Percentiles rank a stretch among this genome's conserved stretches.
Evolutionary conservation across 1,140 invertebrate genomes (phyloP).

Genomic region (Anastrepha obliqua): DNA sequence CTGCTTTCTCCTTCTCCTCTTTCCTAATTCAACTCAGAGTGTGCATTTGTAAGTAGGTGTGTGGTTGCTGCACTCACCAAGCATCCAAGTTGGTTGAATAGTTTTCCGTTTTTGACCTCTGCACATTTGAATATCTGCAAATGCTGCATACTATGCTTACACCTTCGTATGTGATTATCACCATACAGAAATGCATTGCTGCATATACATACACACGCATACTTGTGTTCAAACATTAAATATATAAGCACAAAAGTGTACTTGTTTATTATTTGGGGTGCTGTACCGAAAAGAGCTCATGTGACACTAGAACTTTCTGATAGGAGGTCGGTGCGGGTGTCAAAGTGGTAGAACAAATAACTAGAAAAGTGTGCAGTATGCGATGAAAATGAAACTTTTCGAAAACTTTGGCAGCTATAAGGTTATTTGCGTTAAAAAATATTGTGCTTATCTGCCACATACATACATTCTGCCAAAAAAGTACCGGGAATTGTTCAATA

Average conservation of each 20-base stretch:
- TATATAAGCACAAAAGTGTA: background rate
- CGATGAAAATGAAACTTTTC: constrained; percentile 32
- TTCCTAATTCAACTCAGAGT: background rate
- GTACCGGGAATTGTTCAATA: too few relatives aligned
- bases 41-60: too few relatives aligned
- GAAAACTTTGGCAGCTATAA: constrained; percentile 34
- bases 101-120: background rate
- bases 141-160: background rate
- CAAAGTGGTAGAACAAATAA: constrained; percentile 24
- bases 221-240: background rate
- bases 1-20: background rate
- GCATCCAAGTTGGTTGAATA: background rate
- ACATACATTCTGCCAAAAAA: too few relatives aligned
- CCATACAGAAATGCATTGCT: background rate
- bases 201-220: background rate
- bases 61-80: background rate
- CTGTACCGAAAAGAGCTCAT: background rate
- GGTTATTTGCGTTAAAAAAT: constrained; percentile 25
- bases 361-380: constrained; percentile 23
- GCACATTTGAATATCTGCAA: background rate
- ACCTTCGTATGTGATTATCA: too few relatives aligned
- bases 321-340: background rate
- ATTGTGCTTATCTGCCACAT: background rate
- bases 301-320: constrained; percentile 19
- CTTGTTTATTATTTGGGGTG: background rate